These are phyloP conservation scores for Esox niger DNA, from an alignment of 2,113 vertebrate genomes.

Conservation along the genomic window DNA sequence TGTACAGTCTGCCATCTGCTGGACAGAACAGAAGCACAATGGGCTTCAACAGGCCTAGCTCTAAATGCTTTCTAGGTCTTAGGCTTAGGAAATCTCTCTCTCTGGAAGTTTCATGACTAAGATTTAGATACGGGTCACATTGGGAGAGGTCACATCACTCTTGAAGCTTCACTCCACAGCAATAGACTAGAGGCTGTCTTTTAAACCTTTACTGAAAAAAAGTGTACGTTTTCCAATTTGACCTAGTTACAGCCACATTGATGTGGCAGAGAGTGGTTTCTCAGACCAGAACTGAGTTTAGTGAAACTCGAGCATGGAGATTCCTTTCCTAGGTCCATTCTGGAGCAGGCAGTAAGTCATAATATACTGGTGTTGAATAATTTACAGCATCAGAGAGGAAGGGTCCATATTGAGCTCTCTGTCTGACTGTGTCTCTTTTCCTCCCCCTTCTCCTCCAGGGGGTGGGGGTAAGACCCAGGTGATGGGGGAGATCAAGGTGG, in stretches of 20 bases:
- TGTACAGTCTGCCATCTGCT: slow-evolving; percentile 56
- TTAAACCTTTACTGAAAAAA: slow-evolving; percentile 3
- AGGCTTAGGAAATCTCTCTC: neutral
- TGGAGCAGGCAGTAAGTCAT: slow-evolving; percentile 1
- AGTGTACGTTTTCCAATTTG: neutral
- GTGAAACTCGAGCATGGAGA: slow-evolving; percentile 5
- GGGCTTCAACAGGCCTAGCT: neutral
- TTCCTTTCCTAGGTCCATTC: slow-evolving; percentile 23
- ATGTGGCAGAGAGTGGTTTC: neutral
- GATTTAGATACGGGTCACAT: slow-evolving; percentile 46
- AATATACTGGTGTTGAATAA: slow-evolving; percentile 22
- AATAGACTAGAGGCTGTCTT: slow-evolving; percentile 38
- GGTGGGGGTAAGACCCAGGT: slow-evolving; percentile 84
- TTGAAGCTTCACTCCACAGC: slow-evolving; percentile 52
- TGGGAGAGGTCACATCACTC: slow-evolving; percentile 19
- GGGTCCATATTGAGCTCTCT: neutral
- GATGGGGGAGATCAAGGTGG: slow-evolving; percentile 98
- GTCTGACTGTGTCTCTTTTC: slow-evolving; percentile 1
- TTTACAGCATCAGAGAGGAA: slow-evolving; percentile 6
- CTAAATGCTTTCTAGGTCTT: neutral
- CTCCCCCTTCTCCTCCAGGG: slow-evolving; percentile 30
- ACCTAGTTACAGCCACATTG: neutral
- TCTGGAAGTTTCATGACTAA: slow-evolving; percentile 48
- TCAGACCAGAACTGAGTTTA: neutral
- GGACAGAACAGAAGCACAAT: slow-evolving; percentile 13